phyloP scores from a whole-genome alignment of 37 sponge, comb jelly and placozoan species.

The Bolinopsis microptera region DNA sequence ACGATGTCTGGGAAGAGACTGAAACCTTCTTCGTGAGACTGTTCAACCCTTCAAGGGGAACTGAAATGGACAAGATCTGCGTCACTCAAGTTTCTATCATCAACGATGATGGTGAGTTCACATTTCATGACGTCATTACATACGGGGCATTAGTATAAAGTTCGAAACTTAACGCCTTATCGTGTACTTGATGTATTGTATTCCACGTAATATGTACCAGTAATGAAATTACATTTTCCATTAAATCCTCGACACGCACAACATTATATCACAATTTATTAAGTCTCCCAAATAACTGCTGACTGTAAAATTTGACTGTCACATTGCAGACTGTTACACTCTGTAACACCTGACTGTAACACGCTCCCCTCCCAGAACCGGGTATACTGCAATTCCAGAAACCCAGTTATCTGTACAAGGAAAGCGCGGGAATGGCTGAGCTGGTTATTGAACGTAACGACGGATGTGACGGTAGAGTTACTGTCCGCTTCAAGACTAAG shows the following conservation, averaged over 20 bases:
- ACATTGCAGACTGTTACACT: too few relatives aligned
- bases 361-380: slow-evolving; percentile 21
- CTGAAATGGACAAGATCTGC: slow-evolving; percentile 47
- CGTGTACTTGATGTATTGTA: background rate
- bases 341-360: too few relatives aligned
- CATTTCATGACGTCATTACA: too few relatives aligned
- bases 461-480: slow-evolving; percentile 63
- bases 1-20: slow-evolving; percentile 61
- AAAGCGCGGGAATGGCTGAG: slow-evolving; percentile 63
- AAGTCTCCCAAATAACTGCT: too few relatives aligned
- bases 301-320: too few relatives aligned
- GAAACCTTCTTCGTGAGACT: slow-evolving; percentile 64
- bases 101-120: slow-evolving; percentile 66
- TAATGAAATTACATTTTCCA: too few relatives aligned
- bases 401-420: slow-evolving; percentile 66
- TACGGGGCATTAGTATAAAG: background rate
- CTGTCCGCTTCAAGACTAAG: slow-evolving; percentile 55
- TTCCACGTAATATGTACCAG: too few relatives aligned
- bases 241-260: too few relatives aligned
- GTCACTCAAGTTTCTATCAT: slow-evolving; percentile 61
- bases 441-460: slow-evolving; percentile 66
- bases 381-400: slow-evolving; percentile 64
- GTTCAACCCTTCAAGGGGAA: slow-evolving; percentile 58
- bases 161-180: background rate
- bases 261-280: too few relatives aligned